These are phyloP conservation scores for Drosophila tripunctata DNA, from an alignment of 2,888 invertebrate genomes.

Conservation along the genomic window DNA sequence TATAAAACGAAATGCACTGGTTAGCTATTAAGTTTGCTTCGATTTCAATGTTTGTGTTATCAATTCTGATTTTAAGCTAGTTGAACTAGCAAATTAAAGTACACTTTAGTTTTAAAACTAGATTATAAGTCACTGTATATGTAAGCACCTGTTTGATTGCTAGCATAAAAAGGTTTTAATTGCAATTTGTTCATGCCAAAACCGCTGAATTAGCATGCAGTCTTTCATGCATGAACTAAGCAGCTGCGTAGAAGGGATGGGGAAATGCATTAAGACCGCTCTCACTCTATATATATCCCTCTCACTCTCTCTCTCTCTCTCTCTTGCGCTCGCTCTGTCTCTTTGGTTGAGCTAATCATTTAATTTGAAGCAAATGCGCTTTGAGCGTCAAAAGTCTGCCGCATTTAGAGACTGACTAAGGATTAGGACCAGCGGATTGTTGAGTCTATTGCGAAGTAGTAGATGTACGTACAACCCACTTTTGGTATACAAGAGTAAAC, in stretches of 20 bases:
- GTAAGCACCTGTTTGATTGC: constrained; percentile 24
- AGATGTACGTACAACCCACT: constrained; percentile 14
- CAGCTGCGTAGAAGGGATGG: neutral
- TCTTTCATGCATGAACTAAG: constrained; percentile 5
- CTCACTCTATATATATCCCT: neutral
- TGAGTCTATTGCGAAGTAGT: constrained; percentile 19
- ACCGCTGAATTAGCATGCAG: constrained; percentile 14
- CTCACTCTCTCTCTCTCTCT: neutral
- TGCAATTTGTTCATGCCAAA: neutral
- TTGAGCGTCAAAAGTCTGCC: constrained; percentile 62
- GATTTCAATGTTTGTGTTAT: too few relatives aligned
- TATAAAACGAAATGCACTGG: too few relatives aligned
- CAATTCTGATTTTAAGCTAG: too few relatives aligned
- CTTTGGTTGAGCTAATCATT: constrained; percentile 32
- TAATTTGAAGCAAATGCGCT: constrained; percentile 52
- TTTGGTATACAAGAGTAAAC: constrained; percentile 5
- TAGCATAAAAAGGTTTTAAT: constrained; percentile 15
- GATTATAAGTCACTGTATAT: too few relatives aligned
- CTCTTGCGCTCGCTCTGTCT: neutral
- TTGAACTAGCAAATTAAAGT: too few relatives aligned
- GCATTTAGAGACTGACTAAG: constrained; percentile 28
- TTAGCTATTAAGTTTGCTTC: too few relatives aligned
- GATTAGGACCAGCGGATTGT: constrained; percentile 4
- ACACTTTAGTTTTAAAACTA: too few relatives aligned
- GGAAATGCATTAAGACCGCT: constrained; percentile 1